Evolutionary conservation across 1,140 invertebrate genomes (phyloP), one percentile per base, ranked within the genome.

Genomic region (Drosophila busckii): DNA sequence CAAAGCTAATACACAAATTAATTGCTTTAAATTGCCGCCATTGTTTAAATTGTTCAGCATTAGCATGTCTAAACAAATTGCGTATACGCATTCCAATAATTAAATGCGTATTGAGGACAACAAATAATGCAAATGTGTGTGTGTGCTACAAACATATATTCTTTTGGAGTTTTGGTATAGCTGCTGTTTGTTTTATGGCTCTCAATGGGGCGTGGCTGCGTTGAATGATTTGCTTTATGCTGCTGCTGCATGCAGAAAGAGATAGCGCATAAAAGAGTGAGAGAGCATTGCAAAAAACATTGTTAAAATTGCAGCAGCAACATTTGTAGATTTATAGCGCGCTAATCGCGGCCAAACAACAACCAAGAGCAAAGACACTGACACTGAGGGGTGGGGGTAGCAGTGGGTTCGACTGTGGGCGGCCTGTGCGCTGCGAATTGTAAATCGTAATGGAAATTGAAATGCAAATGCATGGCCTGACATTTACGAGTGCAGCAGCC

Each of bases 371-470:
- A 10, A 13, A n/a, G 9, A 13, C 0, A n/a, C n/a, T 6, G 4
- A 10, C 4, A 23, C 8, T 2, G 9, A 23, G 10, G 3, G 10
- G 10, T 2, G 0, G 26, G 17, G 29, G 34, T 8, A 26, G 17
- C 10, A 10, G 19, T 10, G 45, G 16, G 44, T 1, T 3, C 16
- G n/a, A 10, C 38, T 53, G 52, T 50, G 34, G 35, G 49, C 54
- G 53, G 34, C 52, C 31, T 22, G 23, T 34, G 41, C 63, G 50
- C 42, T 52, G 58, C 63, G 48, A 67, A 67, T 62, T 67, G 63
- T 64, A 64, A 82, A 80, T 75, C 82, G 65, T 82, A 82, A 82
- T 82, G 75, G 69, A 82, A 82, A 82, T 82, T 82, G 75, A 82
- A 82, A 82, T 82, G 75, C 75, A 82, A 82, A 82, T 82, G 65